Base-by-base conservation (phyloP, 37 sponge, comb jelly and placozoan species). In the Chondrilla cf. caribensis region DNA sequence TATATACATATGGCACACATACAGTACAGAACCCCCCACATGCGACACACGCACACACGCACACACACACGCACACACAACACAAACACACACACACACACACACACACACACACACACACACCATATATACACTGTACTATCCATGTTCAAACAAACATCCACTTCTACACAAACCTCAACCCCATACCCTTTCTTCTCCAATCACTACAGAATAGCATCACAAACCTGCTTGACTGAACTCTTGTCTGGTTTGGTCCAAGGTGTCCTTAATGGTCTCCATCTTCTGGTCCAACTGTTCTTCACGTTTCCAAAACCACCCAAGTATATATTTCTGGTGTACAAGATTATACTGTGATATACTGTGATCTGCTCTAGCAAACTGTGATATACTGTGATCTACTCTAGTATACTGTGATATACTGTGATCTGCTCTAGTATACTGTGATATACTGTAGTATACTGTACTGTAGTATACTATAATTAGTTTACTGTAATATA, bases 101-200 rank as follows among this genome's bases (percentile, higher is more conserved):
- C 75, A 72, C 75, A 72, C 75, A 72, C 75, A 72, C 75, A 72
- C 75, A 72, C 75, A 72, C 75, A 72, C 75, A 72, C 75, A 72
- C 75, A 72, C 75, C 75, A 72, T 38, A 72, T 38, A 72, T 17
- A 72, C 75, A 72, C 75, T 29, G 37, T 29, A 32, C 8, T 38
- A 72, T 38, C 8, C 75, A 72, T 38, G 26, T 38, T 29, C 75
- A 72, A 32, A 72, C 38, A 72, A 32, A 72, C 75, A 40, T 18
- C 8, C 75, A 72, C 75, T 29, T 38, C 8, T 38, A 72, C 75
- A 72, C 75, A 72, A 68, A 82, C 51, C n/a, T n/a, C n/a, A n/a
- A n/a, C n/a, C n/a, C n/a, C n/a, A n/a, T n/a, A n/a, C n/a, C n/a
- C n/a, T n/a, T n/a, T n/a, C n/a, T 28, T 4, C 11, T 38, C 3